Evolutionary conservation across 2,113 vertebrate genomes (phyloP).

Genomic region (Macroglossus sobrinus): DNA sequence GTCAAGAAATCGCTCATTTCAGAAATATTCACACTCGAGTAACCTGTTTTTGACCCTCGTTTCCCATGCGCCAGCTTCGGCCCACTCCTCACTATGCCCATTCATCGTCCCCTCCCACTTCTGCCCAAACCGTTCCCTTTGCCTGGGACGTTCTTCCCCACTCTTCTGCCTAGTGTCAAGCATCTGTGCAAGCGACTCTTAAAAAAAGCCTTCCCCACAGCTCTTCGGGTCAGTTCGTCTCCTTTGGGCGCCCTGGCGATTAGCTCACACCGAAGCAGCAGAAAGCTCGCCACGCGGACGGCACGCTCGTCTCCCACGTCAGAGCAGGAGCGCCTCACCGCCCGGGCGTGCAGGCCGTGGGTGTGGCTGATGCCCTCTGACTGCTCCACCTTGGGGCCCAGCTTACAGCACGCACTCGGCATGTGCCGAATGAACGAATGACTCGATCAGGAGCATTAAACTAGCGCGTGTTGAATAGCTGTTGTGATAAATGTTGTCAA

Average conservation of each 20-base stretch:
- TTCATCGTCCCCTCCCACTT: neutral
- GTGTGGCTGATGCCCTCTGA: neutral
- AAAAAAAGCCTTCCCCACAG: neutral
- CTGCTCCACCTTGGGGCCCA: neutral
- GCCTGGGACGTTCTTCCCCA: neutral
- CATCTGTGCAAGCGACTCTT: neutral
- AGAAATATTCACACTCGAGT: neutral
- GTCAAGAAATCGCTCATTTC: neutral
- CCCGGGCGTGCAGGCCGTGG: neutral
- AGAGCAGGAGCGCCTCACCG: neutral
- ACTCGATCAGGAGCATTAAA: neutral
- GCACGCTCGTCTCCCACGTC: too few relatives aligned
- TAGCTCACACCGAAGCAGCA: accelerated
- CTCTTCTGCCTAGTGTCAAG: neutral
- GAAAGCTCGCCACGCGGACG: neutral
- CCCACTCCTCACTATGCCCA: accelerated
- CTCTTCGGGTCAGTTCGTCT: neutral
- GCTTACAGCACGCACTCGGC: accelerated
- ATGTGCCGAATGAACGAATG: neutral
- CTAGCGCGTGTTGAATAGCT: neutral
- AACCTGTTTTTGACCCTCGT: neutral
- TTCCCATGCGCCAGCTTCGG: neutral
- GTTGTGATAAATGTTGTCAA: neutral
- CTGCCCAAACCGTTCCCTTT: accelerated
- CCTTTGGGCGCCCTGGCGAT: neutral